Base-by-base conservation (phyloP, 1,140 invertebrate genomes). In the Drosophila malerkotliana region DNA sequence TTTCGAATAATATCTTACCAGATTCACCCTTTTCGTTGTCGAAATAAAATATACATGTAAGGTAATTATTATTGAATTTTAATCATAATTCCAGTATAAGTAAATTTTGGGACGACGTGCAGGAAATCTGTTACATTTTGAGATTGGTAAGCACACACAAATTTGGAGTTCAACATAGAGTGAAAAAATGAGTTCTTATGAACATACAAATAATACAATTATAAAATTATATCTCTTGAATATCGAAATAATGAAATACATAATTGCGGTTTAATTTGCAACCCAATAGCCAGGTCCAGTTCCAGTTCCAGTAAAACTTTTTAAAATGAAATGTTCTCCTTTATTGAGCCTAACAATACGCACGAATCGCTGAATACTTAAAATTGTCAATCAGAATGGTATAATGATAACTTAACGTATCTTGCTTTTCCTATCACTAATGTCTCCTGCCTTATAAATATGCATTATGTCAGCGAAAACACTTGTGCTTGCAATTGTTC, bases 381-480 rank as follows among this genome's bases (percentile, higher is more conserved):
- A 56, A 69, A 68, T 69, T 69, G 63, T 69, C 49, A 68, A 69
- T 69, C 64, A 69, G 64, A 56, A 57, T 69, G 51, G 63, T 67
- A 64, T 64, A 63, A 67, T 64, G 63, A 67, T 68, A 56, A 56
- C 66, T 69, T 69, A 69, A 47, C 56, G 54, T 69, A 69, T 69
- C 52, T 69, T 69, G 66, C 63, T 69, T 69, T 49, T 69, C 64
- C 64, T 69, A 69, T 69, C 66, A 69, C 66, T 69, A 69, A 69
- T 56, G 63, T 57, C 67, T 69, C 64, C 51, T 47, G 52, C 44
- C 64, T 58, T 41, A 30, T 30, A 18, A 54, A 55, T 59, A 47
- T 28, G 69, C 62, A 77, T 18, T 56, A 52, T n/a, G 44, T 24
- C 64, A 51, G 41, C 14, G 48, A 69, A 56, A 56, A 74, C 58